Percentiles rank a stretch among this genome's conserved stretches.
Evolutionary conservation across 1,140 invertebrate species (phyloP).

Genomic region (Drosophila ananassae): DNA sequence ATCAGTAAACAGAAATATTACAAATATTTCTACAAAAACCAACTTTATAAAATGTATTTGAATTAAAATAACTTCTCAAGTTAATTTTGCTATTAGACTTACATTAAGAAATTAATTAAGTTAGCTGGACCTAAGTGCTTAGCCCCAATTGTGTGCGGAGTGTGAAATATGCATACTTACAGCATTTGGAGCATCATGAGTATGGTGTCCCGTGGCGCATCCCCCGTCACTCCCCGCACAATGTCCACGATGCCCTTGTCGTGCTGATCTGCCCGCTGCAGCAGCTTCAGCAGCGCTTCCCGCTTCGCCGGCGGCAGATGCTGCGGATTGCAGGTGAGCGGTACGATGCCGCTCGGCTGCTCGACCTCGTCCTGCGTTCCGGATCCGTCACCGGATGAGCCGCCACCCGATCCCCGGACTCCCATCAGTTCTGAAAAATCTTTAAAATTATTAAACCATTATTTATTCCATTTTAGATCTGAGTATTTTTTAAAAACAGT

Average conservation of each 20-base stretch:
- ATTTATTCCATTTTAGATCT: not conserved
- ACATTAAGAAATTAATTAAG: too few relatives aligned
- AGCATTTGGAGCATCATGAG: conserved; percentile 50
- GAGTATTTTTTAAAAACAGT: too few relatives aligned
- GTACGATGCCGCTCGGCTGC: conserved; percentile 16
- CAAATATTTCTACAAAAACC: too few relatives aligned
- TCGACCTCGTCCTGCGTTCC: not conserved
- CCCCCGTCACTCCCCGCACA: conserved; percentile 17
- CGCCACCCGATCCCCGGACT: not conserved
- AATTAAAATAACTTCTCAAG: not conserved
- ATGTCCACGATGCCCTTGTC: conserved; percentile 51
- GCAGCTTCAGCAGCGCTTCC: conserved; percentile 42
- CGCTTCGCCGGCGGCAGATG: conserved; percentile 35
- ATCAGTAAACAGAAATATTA: too few relatives aligned
- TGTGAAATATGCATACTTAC: conserved; percentile 45
- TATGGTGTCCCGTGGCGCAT: conserved; percentile 23
- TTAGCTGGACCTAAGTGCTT: too few relatives aligned
- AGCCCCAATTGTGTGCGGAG: not conserved
- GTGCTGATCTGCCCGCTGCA: conserved; percentile 44
- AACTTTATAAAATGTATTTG: not conserved
- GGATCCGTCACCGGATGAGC: not conserved
- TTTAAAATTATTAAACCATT: not conserved
- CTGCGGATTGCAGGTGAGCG: conserved; percentile 50
- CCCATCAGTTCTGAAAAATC: too few relatives aligned
- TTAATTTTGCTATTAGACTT: not conserved